Percentiles rank a stretch among this genome's conserved stretches.
Conservation (phyloP, 2,113 vertebrate species). For the Lontra canadensis region DNA sequence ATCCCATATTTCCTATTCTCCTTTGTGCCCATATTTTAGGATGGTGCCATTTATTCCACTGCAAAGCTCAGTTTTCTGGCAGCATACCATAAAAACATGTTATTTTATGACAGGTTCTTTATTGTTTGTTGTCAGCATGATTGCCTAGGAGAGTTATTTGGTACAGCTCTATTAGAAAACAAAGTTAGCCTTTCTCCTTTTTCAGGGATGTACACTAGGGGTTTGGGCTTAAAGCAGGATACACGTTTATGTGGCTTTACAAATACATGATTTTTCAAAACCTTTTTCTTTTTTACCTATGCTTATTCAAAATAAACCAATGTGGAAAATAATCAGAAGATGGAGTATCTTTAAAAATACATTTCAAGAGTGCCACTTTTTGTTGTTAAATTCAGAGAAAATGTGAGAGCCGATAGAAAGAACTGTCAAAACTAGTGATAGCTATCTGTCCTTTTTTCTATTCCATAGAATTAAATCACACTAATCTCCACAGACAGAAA, state of each 20-base stretch:
- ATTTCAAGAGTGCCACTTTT: not conserved
- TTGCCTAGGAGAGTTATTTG: conserved; percentile 72
- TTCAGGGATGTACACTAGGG: conserved; percentile 52
- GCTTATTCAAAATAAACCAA: conserved; percentile 37
- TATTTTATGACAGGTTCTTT: conserved; percentile 77
- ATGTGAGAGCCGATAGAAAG: not conserved
- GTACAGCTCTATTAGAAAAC: conserved; percentile 71
- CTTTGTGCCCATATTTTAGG: conserved; percentile 62
- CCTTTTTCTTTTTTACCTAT: conserved; percentile 48
- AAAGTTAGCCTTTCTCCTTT: conserved; percentile 53
- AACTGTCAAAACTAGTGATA: not conserved
- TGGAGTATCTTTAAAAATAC: conserved; percentile 29
- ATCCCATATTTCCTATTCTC: conserved; percentile 58
- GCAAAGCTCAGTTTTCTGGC: conserved; percentile 68
- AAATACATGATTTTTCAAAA: conserved; percentile 24
- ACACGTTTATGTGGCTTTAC: conserved; percentile 62
- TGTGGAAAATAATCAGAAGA: not conserved
- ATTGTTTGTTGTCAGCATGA: conserved; percentile 71
- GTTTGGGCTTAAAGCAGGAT: conserved; percentile 51
- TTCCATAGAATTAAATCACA: not conserved
- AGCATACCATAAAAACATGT: conserved; percentile 52
- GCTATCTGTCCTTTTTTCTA: not conserved
- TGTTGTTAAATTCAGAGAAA: conserved; percentile 29
- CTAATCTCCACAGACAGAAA: not conserved
- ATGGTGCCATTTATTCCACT: conserved; percentile 66